These are phyloP conservation scores for Acanthisitta chloris DNA, from an alignment of 2,113 vertebrate genomes.

Conservation along the genomic window DNA sequence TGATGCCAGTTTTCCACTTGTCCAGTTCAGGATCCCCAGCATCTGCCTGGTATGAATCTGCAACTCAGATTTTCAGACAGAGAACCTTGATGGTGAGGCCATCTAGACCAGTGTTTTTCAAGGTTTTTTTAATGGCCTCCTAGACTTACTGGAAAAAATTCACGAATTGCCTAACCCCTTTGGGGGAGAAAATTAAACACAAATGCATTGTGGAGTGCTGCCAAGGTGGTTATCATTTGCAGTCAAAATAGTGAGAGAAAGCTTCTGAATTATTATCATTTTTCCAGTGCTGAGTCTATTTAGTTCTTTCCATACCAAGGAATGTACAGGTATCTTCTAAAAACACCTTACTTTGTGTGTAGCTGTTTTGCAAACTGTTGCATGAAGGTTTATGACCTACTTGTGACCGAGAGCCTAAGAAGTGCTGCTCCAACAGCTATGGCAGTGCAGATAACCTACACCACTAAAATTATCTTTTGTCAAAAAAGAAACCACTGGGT, in stretches of 20 bases:
- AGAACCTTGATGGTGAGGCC: background rate
- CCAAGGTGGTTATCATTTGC: background rate
- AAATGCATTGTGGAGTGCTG: background rate
- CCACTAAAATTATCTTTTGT: background rate
- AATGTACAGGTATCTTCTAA: background rate
- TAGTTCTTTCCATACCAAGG: background rate
- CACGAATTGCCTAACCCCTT: background rate
- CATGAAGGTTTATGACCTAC: background rate
- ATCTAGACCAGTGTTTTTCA: background rate
- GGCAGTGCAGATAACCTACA: background rate
- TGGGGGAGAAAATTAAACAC: background rate
- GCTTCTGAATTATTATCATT: background rate
- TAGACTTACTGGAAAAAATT: background rate
- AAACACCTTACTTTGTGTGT: background rate
- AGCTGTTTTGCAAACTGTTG: background rate
- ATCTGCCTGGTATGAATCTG: background rate
- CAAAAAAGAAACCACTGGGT: slow-evolving; percentile 11
- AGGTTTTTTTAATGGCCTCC: background rate
- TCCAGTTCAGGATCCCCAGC: background rate
- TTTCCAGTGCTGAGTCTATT: background rate
- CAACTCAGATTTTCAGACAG: background rate
- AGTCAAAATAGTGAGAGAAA: background rate
- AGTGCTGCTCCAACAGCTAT: background rate
- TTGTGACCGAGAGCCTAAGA: slow-evolving; percentile 21
- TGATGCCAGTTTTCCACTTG: background rate